A percentile compares a stretch with the other conserved stretches of the same genome.
Evolutionary conservation across 2,113 vertebrate species (phyloP).

Genomic region (Salvelinus alpinus): DNA sequence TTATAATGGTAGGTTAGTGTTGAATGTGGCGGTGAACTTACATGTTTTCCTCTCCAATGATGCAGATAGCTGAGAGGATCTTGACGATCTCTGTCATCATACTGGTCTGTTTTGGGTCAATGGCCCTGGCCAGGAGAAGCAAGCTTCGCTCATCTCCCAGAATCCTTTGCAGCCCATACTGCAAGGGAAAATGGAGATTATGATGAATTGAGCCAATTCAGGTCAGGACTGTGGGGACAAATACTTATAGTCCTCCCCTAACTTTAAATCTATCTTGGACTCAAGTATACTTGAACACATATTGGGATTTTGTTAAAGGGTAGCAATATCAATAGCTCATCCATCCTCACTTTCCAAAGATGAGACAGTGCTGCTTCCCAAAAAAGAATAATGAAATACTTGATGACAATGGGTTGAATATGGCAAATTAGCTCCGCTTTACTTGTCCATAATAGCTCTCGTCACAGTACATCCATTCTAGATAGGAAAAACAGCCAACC

Average conservation of each 20-base stretch:
- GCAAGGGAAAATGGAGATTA: conserved; percentile 58
- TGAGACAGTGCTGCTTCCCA: conserved; percentile 50
- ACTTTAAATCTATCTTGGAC: conserved; percentile 39
- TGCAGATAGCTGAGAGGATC: conserved; percentile 94
- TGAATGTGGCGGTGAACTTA: conserved; percentile 65
- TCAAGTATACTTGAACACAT: conserved; percentile 22
- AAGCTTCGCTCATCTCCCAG: conserved; percentile 91
- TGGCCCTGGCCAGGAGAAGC: conserved; percentile 85
- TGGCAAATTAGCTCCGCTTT: conserved; percentile 55
- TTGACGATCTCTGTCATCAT: conserved; percentile 99
- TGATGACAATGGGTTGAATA: conserved; percentile 40
- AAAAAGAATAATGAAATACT: conserved; percentile 62
- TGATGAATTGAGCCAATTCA: conserved; percentile 72
- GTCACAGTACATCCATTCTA: conserved; percentile 11
- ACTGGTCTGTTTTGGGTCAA: conserved; percentile 92
- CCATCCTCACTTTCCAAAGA: conserved; percentile 66
- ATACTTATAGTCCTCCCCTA: conserved; percentile 51
- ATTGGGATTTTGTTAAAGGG: conserved; percentile 55
- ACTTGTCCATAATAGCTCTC: conserved; percentile 32
- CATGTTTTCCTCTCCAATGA: conserved; percentile 94
- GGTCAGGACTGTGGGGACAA: conserved; percentile 59
- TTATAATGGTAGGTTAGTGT: background rate
- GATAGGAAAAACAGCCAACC: background rate
- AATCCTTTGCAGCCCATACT: conserved; percentile 96
- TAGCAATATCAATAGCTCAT: conserved; percentile 65